These are phyloP conservation scores for Gymnocypris eckloni DNA, from an alignment of 2,797 vertebrate species.

Conservation along the genomic window DNA sequence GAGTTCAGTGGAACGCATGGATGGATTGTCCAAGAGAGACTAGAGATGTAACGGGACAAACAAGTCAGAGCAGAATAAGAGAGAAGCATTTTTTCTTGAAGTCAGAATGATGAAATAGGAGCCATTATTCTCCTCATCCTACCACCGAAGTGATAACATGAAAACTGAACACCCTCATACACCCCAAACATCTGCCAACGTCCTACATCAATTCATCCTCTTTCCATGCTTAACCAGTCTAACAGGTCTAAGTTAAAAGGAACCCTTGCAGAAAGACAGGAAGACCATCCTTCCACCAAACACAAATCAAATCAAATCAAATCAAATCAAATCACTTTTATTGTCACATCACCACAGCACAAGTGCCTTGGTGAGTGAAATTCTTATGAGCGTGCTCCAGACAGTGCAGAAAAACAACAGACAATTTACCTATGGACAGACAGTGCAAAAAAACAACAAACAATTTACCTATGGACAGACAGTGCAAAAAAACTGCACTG, in stretches of 20 bases:
- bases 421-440: too few relatives aligned
- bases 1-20: conserved; percentile 20
- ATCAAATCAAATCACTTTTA: too few relatives aligned
- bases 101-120: conserved; percentile 35
- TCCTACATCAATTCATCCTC: conserved; percentile 3
- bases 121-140: conserved; percentile 37
- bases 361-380: too few relatives aligned
- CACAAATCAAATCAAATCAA: too few relatives aligned
- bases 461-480: too few relatives aligned
- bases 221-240: conserved; percentile 29
- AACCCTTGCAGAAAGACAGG: conserved; percentile 7
- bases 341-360: too few relatives aligned
- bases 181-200: conserved; percentile 11
- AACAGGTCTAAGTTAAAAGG: background rate
- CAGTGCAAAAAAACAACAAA: too few relatives aligned
- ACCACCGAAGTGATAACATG: conserved; percentile 38
- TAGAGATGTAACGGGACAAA: conserved; percentile 41
- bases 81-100: background rate
- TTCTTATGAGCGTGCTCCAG: too few relatives aligned
- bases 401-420: too few relatives aligned
- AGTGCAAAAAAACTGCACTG: too few relatives aligned
- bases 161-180: conserved; percentile 29
- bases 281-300: background rate
- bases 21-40: conserved; percentile 38
- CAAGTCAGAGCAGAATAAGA: conserved; percentile 42